Evolutionary conservation across 2,888 invertebrate species (phyloP).

Genomic region (Acronicta aceris): DNA sequence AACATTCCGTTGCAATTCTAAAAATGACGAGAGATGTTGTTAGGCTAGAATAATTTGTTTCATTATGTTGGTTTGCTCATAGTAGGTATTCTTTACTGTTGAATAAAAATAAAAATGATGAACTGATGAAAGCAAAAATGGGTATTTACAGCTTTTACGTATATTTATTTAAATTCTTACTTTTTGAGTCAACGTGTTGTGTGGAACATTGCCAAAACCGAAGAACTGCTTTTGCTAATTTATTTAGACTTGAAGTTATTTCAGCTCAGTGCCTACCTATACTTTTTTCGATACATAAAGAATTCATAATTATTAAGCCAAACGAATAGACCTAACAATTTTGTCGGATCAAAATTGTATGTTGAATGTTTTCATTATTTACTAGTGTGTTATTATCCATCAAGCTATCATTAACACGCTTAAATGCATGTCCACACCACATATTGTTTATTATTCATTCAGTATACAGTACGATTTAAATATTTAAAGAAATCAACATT

Average conservation of each 20-base stretch:
- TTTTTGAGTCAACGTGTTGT: slow-evolving; percentile 40
- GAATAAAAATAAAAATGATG: too few relatives aligned
- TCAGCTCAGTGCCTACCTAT: neutral
- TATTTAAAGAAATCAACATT: neutral
- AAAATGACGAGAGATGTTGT: too few relatives aligned
- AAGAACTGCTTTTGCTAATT: slow-evolving; percentile 30
- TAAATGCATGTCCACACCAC: slow-evolving; percentile 10
- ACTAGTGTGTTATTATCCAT: slow-evolving; percentile 22
- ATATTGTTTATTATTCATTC: slow-evolving; percentile 16
- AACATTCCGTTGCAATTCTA: too few relatives aligned
- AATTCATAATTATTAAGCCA: neutral
- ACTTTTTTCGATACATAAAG: neutral
- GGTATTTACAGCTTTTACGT: slow-evolving; percentile 10
- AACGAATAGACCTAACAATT: neutral
- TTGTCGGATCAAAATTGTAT: slow-evolving; percentile 14
- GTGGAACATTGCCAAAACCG: slow-evolving; percentile 51
- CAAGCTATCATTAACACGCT: slow-evolving; percentile 19
- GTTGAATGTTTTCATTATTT: slow-evolving; percentile 3
- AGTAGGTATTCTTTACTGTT: too few relatives aligned
- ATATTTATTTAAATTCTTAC: slow-evolving; percentile 25
- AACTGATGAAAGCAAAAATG: slow-evolving; percentile 8
- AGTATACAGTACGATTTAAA: slow-evolving; percentile 20
- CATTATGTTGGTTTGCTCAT: too few relatives aligned
- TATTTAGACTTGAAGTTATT: slow-evolving; percentile 25
- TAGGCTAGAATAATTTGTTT: too few relatives aligned